Percentiles rank a stretch among this genome's conserved stretches.
Evolutionary conservation across 2,113 vertebrate genomes (phyloP).

Genomic region (Plecotus auritus): DNA sequence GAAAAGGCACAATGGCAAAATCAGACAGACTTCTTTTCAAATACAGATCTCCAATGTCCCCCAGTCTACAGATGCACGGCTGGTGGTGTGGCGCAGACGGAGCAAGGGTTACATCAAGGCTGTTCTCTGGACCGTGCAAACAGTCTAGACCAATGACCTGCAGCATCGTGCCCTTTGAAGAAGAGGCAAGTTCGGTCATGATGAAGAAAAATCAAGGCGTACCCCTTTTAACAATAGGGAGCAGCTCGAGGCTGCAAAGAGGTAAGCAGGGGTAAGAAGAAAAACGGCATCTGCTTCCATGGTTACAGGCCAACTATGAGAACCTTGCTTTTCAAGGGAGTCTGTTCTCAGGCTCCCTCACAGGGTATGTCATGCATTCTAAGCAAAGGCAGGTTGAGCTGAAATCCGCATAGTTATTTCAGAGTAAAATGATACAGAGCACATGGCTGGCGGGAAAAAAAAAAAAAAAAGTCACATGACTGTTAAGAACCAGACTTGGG

Average conservation of each 20-base stretch:
- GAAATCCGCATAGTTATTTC: constrained; percentile 90
- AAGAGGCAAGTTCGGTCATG: constrained; percentile 94
- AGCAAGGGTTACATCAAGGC: constrained; percentile 98
- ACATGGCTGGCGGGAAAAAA: constrained; percentile 83
- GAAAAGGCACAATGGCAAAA: constrained; percentile 99
- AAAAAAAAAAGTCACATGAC: constrained; percentile 91
- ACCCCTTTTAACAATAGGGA: constrained; percentile 92
- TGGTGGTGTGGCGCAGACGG: constrained; percentile 91
- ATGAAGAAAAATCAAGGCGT: constrained; percentile 93
- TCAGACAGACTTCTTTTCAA: constrained; percentile 97
- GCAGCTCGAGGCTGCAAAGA: constrained; percentile 96
- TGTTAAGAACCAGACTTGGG: constrained; percentile 81
- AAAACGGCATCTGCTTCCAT: constrained; percentile 98
- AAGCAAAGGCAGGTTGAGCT: constrained; percentile 89
- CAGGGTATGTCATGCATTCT: constrained; percentile 94
- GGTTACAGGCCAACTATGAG: constrained; percentile 98
- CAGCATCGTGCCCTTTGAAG: constrained; percentile 95
- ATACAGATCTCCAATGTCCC: constrained; percentile 93
- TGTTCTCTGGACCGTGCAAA: constrained; percentile 95
- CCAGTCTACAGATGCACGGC: constrained; percentile 93
- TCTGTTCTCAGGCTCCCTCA: constrained; percentile 95
- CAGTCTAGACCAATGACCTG: constrained; percentile 98
- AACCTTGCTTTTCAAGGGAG: constrained; percentile 94
- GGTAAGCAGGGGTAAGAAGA: constrained; percentile 94
- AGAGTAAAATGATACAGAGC: constrained; percentile 91